phyloP scores from a whole-genome alignment of 2,113 vertebrate species.

The Cheilinus undulatus region DNA sequence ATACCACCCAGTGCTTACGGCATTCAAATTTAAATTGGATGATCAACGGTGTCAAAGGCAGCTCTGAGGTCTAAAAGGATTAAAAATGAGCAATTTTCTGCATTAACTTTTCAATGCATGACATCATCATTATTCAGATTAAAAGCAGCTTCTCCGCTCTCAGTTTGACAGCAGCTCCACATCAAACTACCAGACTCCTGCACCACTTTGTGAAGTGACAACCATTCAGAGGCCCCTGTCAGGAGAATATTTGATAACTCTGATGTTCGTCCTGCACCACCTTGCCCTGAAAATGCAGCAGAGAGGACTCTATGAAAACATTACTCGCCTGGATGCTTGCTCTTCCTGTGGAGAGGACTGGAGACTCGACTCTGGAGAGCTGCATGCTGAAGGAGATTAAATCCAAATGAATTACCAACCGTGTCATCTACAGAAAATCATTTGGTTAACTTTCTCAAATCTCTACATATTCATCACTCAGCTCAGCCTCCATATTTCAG shows the following conservation, averaged over 20 bases:
- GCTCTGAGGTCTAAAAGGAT: constrained; percentile 64
- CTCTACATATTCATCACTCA: neutral
- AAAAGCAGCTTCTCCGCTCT: constrained; percentile 48
- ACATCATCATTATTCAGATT: constrained; percentile 70
- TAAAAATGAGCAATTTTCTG: constrained; percentile 68
- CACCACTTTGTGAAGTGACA: constrained; percentile 56
- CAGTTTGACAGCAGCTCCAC: constrained; percentile 36
- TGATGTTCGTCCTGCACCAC: constrained; percentile 25
- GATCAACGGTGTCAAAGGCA: constrained; percentile 64
- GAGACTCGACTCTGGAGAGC: neutral
- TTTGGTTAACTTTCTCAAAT: neutral
- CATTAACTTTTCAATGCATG: constrained; percentile 60
- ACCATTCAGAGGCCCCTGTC: constrained; percentile 27
- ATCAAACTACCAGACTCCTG: constrained; percentile 34
- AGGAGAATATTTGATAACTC: constrained; percentile 18
- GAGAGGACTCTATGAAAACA: constrained; percentile 19
- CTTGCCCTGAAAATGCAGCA: constrained; percentile 16
- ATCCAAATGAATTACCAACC: constrained; percentile 19
- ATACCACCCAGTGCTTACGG: constrained; percentile 51
- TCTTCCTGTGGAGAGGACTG: neutral
- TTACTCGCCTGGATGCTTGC: constrained; percentile 16
- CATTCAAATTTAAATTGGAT: constrained; percentile 64
- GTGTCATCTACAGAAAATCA: neutral
- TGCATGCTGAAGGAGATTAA: constrained; percentile 15
- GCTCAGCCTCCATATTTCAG: neutral